Conservation (phyloP, 2,797 vertebrate genomes). For the Sebastes vulpes region DNA sequence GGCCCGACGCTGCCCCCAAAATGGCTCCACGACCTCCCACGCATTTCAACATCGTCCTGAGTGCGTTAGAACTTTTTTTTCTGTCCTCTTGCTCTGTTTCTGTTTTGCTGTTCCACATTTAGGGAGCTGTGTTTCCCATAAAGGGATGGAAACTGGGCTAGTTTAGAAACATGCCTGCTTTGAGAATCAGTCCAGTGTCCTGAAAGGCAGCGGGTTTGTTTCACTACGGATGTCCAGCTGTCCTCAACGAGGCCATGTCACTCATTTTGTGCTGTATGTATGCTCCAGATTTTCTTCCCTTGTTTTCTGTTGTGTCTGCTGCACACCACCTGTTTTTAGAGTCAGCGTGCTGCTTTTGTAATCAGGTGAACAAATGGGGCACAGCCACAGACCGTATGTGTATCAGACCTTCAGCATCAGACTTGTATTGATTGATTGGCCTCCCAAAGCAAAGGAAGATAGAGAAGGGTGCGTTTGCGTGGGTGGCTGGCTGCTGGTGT, state of each 20-base stretch:
- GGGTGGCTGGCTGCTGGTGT: slow-evolving; percentile 1
- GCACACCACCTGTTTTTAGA: slow-evolving; percentile 77
- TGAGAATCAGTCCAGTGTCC: slow-evolving; percentile 37
- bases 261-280: slow-evolving; percentile 14
- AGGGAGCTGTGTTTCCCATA: slow-evolving; percentile 40
- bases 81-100: slow-evolving; percentile 19
- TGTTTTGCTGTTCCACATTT: slow-evolving; percentile 57
- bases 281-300: slow-evolving; percentile 58
- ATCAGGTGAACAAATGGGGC: slow-evolving; percentile 65
- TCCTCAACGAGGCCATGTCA: slow-evolving; percentile 43
- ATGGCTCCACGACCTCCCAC: slow-evolving; percentile 52
- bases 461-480: slow-evolving; percentile 23
- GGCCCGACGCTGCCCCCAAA: slow-evolving; percentile 44
- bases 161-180: slow-evolving; percentile 36
- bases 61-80: slow-evolving; percentile 33
- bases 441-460: slow-evolving; percentile 16
- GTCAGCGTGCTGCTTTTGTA: slow-evolving; percentile 73
- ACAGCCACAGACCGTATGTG: slow-evolving; percentile 34
- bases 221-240: slow-evolving; percentile 35
- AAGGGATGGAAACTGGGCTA: slow-evolving; percentile 39
- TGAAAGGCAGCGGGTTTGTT: slow-evolving; percentile 17
- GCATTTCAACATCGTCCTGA: slow-evolving; percentile 9
- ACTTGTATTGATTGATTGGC: slow-evolving; percentile 27
- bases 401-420: slow-evolving; percentile 39
- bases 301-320: slow-evolving; percentile 44